Conservation (phyloP, 2,113 vertebrate genomes). For the Peromyscus californicus region DNA sequence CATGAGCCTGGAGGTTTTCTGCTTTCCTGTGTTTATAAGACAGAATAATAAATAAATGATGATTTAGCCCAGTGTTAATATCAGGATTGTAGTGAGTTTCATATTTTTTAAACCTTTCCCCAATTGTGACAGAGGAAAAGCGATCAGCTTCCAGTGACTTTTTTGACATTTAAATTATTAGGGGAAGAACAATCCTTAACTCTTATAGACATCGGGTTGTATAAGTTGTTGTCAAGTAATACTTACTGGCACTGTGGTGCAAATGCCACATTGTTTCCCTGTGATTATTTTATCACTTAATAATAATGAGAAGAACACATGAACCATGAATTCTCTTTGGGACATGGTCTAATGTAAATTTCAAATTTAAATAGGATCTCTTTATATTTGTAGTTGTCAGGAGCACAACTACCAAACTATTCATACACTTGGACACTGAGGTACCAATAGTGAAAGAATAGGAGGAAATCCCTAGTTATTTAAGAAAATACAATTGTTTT, state of each 20-base stretch:
- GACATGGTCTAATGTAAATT: background rate
- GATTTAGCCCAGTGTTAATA: slow-evolving; percentile 67
- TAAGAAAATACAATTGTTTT: background rate
- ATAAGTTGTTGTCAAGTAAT: background rate
- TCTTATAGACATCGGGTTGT: slow-evolving; percentile 2
- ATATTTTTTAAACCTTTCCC: slow-evolving; percentile 54
- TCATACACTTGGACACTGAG: background rate
- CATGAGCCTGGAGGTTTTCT: slow-evolving; percentile 73
- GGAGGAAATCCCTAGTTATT: background rate
- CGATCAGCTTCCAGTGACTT: slow-evolving; percentile 44
- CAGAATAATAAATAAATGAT: slow-evolving; percentile 81
- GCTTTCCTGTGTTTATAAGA: slow-evolving; percentile 80
- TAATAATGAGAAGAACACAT: background rate
- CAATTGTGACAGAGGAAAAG: slow-evolving; percentile 56
- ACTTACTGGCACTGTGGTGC: background rate
- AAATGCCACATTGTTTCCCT: background rate
- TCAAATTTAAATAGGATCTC: background rate
- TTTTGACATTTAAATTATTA: slow-evolving; percentile 35
- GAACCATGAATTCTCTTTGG: background rate
- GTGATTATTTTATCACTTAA: background rate
- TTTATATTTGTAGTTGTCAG: background rate
- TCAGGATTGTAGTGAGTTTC: slow-evolving; percentile 51
- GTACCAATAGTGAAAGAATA: background rate
- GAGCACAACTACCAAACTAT: background rate
- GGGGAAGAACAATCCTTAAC: background rate